Base-by-base conservation (phyloP, 1,140 invertebrate genomes). In the Drosophila pallidifrons region DNA sequence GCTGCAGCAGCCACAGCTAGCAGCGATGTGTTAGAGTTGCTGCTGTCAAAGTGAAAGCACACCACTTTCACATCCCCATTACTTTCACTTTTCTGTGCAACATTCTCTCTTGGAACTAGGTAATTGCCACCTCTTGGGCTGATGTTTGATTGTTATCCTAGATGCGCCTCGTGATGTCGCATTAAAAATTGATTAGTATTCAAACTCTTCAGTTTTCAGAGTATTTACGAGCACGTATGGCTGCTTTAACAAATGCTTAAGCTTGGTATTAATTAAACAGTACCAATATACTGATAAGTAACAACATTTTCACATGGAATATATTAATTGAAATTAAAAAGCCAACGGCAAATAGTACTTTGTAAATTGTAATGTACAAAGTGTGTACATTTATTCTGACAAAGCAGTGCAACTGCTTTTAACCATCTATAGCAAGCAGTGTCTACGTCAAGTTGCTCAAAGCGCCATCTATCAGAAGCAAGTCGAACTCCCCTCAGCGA, bases 131-230 rank as follows among this genome's bases (percentile, higher is more conserved):
- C 54, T 52, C 54, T 49, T 45, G 47, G 20, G 30, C 51, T 11
- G 67, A n/a, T 52, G 47, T 35, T 60, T 54, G 52, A 65, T 70
- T 70, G 68, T 77, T 74, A 43, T 61, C 49, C 45, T 20, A 15
- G 54, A 16, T 74, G 35, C 65, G 61, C 16, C 32, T 57, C 58
- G 38, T 30, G 47, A 46, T 41, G 61, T 66, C 67, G 61, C 61
- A 79, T 76, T 67, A 67, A 79, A 67, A 63, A 72, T 79, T 72
- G 49, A 77, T 77, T 52, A 77, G 60, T 13, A 20, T 43, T 10
- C 13, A 25, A 46, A 45, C 25, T 67, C 38, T 46, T 10, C 6
- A 43, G 35, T 63, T 47, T 76, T 65, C 13, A 20, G 49, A 43
- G 51, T 70, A 75, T 70, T 75, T n/a, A n/a, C n/a, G n/a, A n/a